phyloP scores from a whole-genome alignment of 2,113 vertebrate genomes.

The Lipotes vexillifer region DNA sequence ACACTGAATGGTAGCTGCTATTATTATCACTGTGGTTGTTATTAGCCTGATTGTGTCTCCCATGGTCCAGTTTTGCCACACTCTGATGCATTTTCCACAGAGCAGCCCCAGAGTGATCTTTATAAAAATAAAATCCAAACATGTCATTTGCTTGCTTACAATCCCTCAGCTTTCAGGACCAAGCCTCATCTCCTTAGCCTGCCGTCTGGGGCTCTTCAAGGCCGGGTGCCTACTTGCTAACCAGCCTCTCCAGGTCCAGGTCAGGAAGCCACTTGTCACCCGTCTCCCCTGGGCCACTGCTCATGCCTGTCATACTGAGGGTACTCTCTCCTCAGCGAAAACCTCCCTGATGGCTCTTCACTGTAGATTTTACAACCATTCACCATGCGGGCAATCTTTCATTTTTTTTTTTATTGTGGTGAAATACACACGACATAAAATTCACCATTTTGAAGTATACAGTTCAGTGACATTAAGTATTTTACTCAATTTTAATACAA shows the following conservation, averaged over 20 bases:
- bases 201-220: neutral
- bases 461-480: neutral
- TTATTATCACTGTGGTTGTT: neutral
- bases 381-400: neutral
- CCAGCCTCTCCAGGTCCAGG: neutral
- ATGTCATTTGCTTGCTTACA: neutral
- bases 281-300: neutral
- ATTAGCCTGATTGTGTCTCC: neutral
- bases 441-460: neutral
- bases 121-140: slow-evolving; percentile 9
- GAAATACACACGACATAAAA: neutral
- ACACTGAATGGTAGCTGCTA: neutral
- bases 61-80: neutral
- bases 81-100: neutral
- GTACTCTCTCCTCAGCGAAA: neutral
- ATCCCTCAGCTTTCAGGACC: neutral
- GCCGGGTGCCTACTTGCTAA: neutral
- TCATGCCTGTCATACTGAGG: neutral
- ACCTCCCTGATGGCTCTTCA: neutral
- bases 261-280: neutral
- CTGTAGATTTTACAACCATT: neutral
- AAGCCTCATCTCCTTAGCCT: neutral
- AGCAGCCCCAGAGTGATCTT: neutral
- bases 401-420: neutral
- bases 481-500: neutral